Conservation (phyloP, 2,797 vertebrate genomes). For the Leptatherina wallacei region DNA sequence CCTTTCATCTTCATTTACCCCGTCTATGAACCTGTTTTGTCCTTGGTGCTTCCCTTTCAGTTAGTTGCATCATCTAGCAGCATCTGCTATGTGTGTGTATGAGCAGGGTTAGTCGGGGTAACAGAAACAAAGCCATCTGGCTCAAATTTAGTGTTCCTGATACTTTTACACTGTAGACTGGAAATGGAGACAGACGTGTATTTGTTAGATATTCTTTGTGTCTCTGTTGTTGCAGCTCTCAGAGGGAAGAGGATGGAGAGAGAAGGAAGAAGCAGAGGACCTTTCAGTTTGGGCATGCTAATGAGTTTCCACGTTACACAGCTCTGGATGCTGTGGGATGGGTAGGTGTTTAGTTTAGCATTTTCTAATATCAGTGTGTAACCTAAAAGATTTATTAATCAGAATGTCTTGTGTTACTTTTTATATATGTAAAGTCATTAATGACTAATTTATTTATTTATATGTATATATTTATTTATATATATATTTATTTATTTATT, state of each 20-base stretch:
- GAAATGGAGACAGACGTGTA: neutral
- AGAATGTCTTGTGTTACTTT: neutral
- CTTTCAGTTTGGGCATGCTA: conserved; percentile 77
- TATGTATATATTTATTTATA: too few species aligned
- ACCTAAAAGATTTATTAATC: conserved; percentile 1
- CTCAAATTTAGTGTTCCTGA: conserved; percentile 10
- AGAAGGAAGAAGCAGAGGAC: conserved; percentile 77
- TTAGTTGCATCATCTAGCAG: conserved; percentile 60
- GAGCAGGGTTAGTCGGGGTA: conserved; percentile 3
- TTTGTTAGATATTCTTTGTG: neutral
- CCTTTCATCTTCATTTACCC: conserved; percentile 20
- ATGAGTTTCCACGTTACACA: conserved; percentile 77
- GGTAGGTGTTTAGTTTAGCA: conserved; percentile 74
- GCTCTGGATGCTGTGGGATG: conserved; percentile 88
- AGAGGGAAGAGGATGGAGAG: conserved; percentile 75
- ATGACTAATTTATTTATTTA: too few species aligned
- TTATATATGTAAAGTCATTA: neutral
- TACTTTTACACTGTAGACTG: neutral
- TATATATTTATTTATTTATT: too few species aligned
- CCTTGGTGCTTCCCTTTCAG: conserved; percentile 46
- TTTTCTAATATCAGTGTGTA: conserved; percentile 9
- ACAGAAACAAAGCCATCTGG: conserved; percentile 10
- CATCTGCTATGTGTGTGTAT: conserved; percentile 7
- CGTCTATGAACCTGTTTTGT: conserved; percentile 30
- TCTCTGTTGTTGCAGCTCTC: conserved; percentile 63